Conservation (phyloP, 2,113 vertebrate genomes). For the Desmodus rotundus region DNA sequence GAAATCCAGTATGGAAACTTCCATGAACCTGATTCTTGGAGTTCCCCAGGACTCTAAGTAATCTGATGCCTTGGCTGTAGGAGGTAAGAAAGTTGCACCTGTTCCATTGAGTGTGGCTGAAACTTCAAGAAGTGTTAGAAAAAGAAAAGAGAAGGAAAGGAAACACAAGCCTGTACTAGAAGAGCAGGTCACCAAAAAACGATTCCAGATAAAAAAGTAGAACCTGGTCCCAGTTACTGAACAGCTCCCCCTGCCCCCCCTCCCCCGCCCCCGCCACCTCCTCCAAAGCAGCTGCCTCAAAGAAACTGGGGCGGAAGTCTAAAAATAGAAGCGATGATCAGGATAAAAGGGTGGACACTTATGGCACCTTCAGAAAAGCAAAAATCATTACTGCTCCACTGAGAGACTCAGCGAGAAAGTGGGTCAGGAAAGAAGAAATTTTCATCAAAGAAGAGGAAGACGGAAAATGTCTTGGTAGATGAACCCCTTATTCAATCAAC, state of each 20-base stretch:
- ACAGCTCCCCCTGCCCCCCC: constrained; percentile 87
- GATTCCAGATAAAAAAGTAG: constrained; percentile 84
- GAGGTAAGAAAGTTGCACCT: constrained; percentile 81
- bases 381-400: constrained; percentile 79
- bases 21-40: constrained; percentile 92
- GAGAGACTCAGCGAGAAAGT: constrained; percentile 88
- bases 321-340: constrained; percentile 88
- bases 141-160: constrained; percentile 95
- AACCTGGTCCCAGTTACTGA: constrained; percentile 86
- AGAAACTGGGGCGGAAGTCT: constrained; percentile 91
- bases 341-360: constrained; percentile 87
- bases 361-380: constrained; percentile 86
- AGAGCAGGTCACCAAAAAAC: constrained; percentile 79
- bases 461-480: constrained; percentile 86
- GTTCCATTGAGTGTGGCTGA: constrained; percentile 76
- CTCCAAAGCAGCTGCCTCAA: constrained; percentile 80
- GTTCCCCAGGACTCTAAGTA: constrained; percentile 86
- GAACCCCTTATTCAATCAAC: constrained; percentile 86
- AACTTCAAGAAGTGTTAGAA: constrained; percentile 81
- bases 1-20: constrained; percentile 87
- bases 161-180: constrained; percentile 81
- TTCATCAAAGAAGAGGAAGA: constrained; percentile 91
- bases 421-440: constrained; percentile 87
- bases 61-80: constrained; percentile 81
- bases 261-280: too few species aligned